These are phyloP conservation scores for Perca schrenkii DNA, from an alignment of 2,113 vertebrate species.

Conservation along the genomic window DNA sequence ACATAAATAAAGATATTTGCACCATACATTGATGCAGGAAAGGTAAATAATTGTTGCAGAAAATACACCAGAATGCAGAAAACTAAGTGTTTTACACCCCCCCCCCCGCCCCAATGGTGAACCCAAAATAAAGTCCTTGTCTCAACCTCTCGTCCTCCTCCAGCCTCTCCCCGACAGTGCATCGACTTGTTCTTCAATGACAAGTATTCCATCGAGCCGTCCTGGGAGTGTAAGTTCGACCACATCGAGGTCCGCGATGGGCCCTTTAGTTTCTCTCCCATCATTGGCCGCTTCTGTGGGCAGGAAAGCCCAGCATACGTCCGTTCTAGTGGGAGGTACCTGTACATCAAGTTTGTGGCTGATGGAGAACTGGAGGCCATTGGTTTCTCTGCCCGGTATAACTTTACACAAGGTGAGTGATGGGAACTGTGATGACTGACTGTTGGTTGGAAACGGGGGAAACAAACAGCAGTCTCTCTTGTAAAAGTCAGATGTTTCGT, in stretches of 20 bases:
- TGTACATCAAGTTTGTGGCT: conserved; percentile 99
- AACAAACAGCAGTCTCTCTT: too few relatives aligned
- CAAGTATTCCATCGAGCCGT: conserved; percentile 96
- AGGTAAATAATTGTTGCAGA: too few relatives aligned
- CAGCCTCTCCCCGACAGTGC: conserved; percentile 92
- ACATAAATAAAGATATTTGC: too few relatives aligned
- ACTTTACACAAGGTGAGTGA: conserved; percentile 95
- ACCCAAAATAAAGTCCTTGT: too few relatives aligned
- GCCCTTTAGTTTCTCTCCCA: conserved; percentile 96
- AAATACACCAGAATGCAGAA: too few relatives aligned
- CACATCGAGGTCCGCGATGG: conserved; percentile 98
- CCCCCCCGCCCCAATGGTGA: too few relatives aligned
- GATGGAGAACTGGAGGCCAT: conserved; percentile 95
- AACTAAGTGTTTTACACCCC: too few relatives aligned
- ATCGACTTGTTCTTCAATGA: conserved; percentile 97
- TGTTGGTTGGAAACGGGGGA: too few relatives aligned
- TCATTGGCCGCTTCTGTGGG: conserved; percentile 97
- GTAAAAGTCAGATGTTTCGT: not conserved
- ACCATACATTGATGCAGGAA: too few relatives aligned
- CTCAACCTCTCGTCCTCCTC: not conserved
- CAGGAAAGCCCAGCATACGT: conserved; percentile 93
- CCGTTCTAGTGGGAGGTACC: conserved; percentile 95
- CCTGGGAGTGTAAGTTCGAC: conserved; percentile 99
- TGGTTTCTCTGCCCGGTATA: conserved; percentile 94
- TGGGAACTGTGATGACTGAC: not conserved